Evolutionary conservation across 1,140 invertebrate genomes (phyloP).

Genomic region (Tribolium castaneum): DNA sequence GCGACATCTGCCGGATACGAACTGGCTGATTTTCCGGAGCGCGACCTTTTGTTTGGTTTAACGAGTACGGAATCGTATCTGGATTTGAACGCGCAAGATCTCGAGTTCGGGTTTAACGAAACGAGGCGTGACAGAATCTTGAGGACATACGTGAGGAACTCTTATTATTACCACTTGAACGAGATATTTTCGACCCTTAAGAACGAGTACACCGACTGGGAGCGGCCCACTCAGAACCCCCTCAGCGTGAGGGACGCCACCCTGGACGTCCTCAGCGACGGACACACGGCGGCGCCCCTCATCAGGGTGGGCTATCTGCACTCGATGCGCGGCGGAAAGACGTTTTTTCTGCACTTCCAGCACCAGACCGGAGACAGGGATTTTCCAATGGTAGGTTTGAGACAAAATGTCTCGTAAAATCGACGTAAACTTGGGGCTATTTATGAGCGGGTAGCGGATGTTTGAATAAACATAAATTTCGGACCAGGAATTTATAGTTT

Average conservation of each 20-base stretch:
- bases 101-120: constrained; percentile 88
- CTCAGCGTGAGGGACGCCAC: constrained; percentile 81
- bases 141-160: constrained; percentile 88
- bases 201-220: constrained; percentile 95
- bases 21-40: constrained; percentile 85
- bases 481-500: constrained; percentile 4
- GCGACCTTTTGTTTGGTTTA: constrained; percentile 81
- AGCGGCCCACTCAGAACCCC: constrained; percentile 79
- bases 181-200: constrained; percentile 91
- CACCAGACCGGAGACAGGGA: constrained; percentile 80
- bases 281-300: constrained; percentile 85
- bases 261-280: constrained; percentile 84
- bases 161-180: constrained; percentile 89
- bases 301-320: constrained; percentile 85
- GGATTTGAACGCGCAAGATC: constrained; percentile 80
- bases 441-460: background rate
- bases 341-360: constrained; percentile 90
- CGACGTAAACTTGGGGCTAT: background rate
- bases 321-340: constrained; percentile 78
- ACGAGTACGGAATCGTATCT: constrained; percentile 79
- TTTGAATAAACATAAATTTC: constrained; percentile 31
- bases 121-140: constrained; percentile 85
- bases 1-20: constrained; percentile 76
- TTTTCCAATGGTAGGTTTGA: constrained; percentile 75
- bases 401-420: background rate